Evolutionary conservation across 2,113 vertebrate species (phyloP), one percentile per base, ranked within the genome.

Genomic region (Pomatostomus ruficeps): DNA sequence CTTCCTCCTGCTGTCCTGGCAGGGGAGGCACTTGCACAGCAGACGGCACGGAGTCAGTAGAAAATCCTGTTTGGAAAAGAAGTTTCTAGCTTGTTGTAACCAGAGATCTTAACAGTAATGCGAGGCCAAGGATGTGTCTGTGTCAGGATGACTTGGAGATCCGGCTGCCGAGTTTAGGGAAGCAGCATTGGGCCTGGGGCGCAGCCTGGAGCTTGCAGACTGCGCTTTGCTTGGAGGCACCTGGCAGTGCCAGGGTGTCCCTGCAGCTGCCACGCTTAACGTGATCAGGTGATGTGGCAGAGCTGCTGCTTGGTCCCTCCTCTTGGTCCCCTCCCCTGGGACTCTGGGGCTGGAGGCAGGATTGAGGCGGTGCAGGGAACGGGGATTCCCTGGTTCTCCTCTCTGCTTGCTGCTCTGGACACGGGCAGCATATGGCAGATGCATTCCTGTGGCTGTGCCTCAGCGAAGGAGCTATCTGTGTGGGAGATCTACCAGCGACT

Each of bases 401-500:
- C 62, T 43, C 16, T 11, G 77, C 74, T 91, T 24, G 46, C 77
- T 2, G 42, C 63, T 80, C 58, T 55, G 88, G 85, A 38, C 5
- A 3, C 0, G 1, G 62, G 84, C 80, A 33, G 91, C 7, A 23
- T 62, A 7, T 81, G 91, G 87, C 84, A 85, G 74, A 91, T 81
- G 62, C 87, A 79, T 93, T 96, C 85, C 93, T 93, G 85, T 58
- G 78, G 85, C 74, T 43, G 67, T 90, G 93, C 67, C 88, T 91
- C 87, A 80, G 85, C 72, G 0, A 7, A 45, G 72, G 82, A 94
- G 87, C 72, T 93, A 88, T 96, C 93, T 91, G 75, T 90, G 85
- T 86, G 88, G 93, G 91, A 93, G 65, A 93, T 93, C 90, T 95
- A 83, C 88, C 91, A 91, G 81, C 14, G 87, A 9, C 83, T 66